Base-by-base conservation (phyloP, 1,140 invertebrate genomes). In the Brachionus manjavacas region DNA sequence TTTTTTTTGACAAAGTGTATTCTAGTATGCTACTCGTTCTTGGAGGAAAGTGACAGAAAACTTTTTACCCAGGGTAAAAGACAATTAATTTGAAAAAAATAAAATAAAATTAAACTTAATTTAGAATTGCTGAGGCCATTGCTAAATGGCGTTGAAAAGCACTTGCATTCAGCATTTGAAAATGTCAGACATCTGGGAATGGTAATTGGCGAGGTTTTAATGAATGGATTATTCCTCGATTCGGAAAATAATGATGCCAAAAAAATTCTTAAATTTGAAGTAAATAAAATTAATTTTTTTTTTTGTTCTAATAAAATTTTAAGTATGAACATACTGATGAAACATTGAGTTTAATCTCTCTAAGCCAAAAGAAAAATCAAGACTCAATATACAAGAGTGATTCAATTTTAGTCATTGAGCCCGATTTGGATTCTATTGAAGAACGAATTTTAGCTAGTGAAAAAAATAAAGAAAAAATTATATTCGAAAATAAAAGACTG, bases 241-340 rank as follows among this genome's bases (percentile, higher is more conserved):
- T 35, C 49, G 16, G 39, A 49, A 46, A 23, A 46, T 8, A 25
- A 76, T 23, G 72, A 76, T 12, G 11, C 16, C 6, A 76, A 76
- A 76, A 76, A 76, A 49, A n/a, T 35, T 76, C 39, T 74, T 4
- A 76, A 46, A 76, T 76, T 76, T 31, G 72, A 76, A 35, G 72
- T 76, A 76, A 76, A 25, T 14, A 12, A 4, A 28, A 28, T 49
- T 0, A 20, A 31, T 49, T 35, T 49, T 20, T 9, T n/a, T 14
- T 9, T 49, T 28, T 76, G 4, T 16, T 74, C 20, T 9, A 20
- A 35, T 16, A 16, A 43, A 74, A 43, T 74, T 74, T 72, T 20
- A 20, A 76, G 72, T 76, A 76, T 76, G 72, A 76, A 76, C 41
- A 76, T 25, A 49, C 41, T 49, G 41, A 46, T 25, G 72, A 76